phyloP scores from a whole-genome alignment of 2,888 invertebrate species.

The Perithous albicinctus region DNA sequence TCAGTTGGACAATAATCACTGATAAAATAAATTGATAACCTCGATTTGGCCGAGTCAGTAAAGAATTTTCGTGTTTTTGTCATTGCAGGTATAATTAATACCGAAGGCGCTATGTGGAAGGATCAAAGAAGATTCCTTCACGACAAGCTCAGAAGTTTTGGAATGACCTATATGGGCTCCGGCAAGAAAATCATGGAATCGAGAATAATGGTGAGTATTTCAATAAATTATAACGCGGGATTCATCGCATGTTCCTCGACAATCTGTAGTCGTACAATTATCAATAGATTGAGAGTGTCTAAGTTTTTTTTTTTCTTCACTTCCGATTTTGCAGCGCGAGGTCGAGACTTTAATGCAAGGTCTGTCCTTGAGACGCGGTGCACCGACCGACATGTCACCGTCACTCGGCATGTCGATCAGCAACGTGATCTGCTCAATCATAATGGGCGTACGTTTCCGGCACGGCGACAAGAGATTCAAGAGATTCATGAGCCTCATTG shows the following conservation, averaged over 20 bases:
- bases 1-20: background rate
- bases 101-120: slow-evolving; percentile 95
- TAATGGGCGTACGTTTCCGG: slow-evolving; percentile 95
- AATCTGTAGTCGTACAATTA: slow-evolving; percentile 1
- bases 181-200: slow-evolving; percentile 93
- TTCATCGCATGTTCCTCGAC: background rate
- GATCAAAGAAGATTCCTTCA: slow-evolving; percentile 95
- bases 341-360: slow-evolving; percentile 90
- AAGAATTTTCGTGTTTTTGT: slow-evolving; percentile 6
- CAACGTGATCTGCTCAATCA: slow-evolving; percentile 95
- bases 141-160: slow-evolving; percentile 93
- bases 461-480: slow-evolving; percentile 91
- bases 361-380: slow-evolving; percentile 88
- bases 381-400: slow-evolving; percentile 91
- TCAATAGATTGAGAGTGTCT: background rate
- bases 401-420: slow-evolving; percentile 93
- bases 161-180: slow-evolving; percentile 94
- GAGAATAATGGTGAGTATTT: slow-evolving; percentile 91
- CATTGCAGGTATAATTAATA: slow-evolving; percentile 93
- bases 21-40: background rate
- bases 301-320: slow-evolving; percentile 34
- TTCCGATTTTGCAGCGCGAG: slow-evolving; percentile 86
- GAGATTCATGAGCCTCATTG: slow-evolving; percentile 93
- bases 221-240: background rate
- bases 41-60: background rate